Evolutionary conservation across 2,888 invertebrate species (phyloP).

Genomic region (Aphodius sticticus): DNA sequence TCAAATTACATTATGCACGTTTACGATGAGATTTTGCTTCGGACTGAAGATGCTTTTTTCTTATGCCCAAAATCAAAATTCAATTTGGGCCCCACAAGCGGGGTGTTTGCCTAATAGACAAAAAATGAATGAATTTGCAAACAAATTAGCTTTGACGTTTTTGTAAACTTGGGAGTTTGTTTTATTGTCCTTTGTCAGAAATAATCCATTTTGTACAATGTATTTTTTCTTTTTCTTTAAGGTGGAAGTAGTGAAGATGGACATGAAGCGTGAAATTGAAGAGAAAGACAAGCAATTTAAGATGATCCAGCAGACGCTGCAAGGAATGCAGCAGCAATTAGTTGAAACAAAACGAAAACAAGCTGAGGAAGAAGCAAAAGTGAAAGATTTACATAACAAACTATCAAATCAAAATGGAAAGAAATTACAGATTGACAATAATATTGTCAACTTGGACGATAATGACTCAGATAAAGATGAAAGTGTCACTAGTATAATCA

Average conservation of each 20-base stretch:
- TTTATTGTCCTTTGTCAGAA: not conserved
- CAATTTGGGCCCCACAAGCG: too few relatives aligned
- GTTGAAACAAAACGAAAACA: slow-evolving; percentile 65
- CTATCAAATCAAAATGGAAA: slow-evolving; percentile 38
- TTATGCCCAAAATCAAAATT: too few relatives aligned
- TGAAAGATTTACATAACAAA: slow-evolving; percentile 62
- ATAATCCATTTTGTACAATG: not conserved
- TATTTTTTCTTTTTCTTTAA: slow-evolving; percentile 40
- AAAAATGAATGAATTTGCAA: too few relatives aligned
- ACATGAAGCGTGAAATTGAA: slow-evolving; percentile 79
- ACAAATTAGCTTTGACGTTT: too few relatives aligned
- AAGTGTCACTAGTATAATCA: slow-evolving; percentile 45
- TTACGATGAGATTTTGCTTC: too few relatives aligned
- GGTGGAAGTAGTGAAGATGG: slow-evolving; percentile 85
- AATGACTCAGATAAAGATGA: slow-evolving; percentile 56
- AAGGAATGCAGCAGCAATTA: slow-evolving; percentile 69
- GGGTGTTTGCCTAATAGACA: too few relatives aligned
- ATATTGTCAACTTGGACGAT: slow-evolving; percentile 62
- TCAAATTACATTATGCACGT: too few relatives aligned
- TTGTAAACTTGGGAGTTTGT: not conserved
- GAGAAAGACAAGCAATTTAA: slow-evolving; percentile 87
- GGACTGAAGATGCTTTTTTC: too few relatives aligned
- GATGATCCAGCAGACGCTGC: slow-evolving; percentile 71
- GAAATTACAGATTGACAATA: slow-evolving; percentile 52
- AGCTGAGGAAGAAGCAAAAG: slow-evolving; percentile 64